Percentiles rank a stretch among this genome's conserved stretches.
These are phyloP conservation scores for Apodemus agrarius DNA, from an alignment of 2,797 vertebrate species.

Conservation along the genomic window DNA sequence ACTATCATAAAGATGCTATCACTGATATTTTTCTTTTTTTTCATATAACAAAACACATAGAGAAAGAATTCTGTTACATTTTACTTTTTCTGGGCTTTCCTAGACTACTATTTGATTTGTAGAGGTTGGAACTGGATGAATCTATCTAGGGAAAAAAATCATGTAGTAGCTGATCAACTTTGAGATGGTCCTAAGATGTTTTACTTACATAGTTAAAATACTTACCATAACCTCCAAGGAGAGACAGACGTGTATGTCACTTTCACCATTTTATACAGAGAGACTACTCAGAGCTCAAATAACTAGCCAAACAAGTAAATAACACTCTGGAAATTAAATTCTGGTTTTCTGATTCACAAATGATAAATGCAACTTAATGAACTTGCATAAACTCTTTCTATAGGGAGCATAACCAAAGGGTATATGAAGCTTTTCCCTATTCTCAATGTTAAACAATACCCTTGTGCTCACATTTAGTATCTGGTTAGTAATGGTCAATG, in stretches of 20 bases:
- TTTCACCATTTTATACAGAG: conserved; percentile 64
- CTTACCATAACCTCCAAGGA: conserved; percentile 67
- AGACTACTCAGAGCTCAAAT: conserved; percentile 49
- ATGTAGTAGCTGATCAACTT: background rate
- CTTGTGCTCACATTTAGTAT: conserved; percentile 61
- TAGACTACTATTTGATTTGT: conserved; percentile 17
- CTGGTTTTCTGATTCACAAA: conserved; percentile 48
- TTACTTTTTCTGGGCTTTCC: conserved; percentile 38
- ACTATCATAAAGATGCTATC: conserved; percentile 29
- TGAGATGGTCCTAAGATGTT: conserved; percentile 54
- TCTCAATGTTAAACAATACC: conserved; percentile 54
- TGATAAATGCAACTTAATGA: conserved; percentile 18
- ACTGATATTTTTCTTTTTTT: background rate
- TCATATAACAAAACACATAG: background rate
- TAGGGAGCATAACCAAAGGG: conserved; percentile 4
- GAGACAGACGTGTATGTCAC: background rate
- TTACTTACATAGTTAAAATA: conserved; percentile 63
- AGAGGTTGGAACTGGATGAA: conserved; percentile 1
- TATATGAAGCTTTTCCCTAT: background rate
- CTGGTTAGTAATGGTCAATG: conserved; percentile 74
- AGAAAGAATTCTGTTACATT: conserved; percentile 43
- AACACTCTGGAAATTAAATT: conserved; percentile 51
- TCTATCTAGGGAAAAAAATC: conserved; percentile 47
- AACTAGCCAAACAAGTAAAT: conserved; percentile 62
- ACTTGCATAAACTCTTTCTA: background rate